Percentiles rank a stretch among this genome's conserved stretches.
These are phyloP conservation scores for Distichodus sexfasciatus DNA, from an alignment of 2,797 vertebrate genomes.

Conservation along the genomic window DNA sequence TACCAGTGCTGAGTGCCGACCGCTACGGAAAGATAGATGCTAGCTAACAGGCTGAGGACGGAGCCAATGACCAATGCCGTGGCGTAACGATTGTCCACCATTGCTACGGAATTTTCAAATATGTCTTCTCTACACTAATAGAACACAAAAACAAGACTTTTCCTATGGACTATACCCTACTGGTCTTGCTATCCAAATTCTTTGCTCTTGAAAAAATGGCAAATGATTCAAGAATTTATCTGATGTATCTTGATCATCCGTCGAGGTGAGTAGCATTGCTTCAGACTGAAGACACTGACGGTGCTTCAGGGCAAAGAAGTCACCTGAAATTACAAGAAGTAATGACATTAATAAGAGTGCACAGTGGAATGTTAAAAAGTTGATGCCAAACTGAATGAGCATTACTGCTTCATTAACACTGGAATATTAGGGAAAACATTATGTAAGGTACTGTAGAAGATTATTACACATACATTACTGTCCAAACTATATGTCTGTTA, in stretches of 20 bases:
- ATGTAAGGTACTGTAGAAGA: too few species aligned
- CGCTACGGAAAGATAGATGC: constrained; percentile 92
- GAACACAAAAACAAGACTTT: not conserved
- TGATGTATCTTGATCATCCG: not conserved
- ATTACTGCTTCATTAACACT: too few species aligned
- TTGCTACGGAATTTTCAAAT: constrained; percentile 47
- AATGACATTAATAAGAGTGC: not conserved
- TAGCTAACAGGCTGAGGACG: constrained; percentile 91
- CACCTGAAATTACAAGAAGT: not conserved
- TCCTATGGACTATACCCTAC: not conserved
- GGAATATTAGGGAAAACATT: too few species aligned
- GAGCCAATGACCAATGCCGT: constrained; percentile 95
- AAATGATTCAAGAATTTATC: not conserved
- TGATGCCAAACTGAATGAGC: too few species aligned
- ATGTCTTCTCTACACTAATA: not conserved
- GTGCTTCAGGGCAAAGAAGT: not conserved
- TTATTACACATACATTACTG: too few species aligned
- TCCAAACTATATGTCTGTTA: too few species aligned
- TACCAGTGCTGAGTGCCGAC: constrained; percentile 95
- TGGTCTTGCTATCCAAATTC: not conserved
- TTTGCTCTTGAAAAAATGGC: not conserved
- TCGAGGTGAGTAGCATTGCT: not conserved
- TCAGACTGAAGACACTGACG: not conserved
- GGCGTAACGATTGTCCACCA: constrained; percentile 98
- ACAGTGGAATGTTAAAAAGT: too few species aligned